Evolutionary conservation across 1,140 invertebrate genomes (phyloP).

Genomic region (Drosophila rufa): DNA sequence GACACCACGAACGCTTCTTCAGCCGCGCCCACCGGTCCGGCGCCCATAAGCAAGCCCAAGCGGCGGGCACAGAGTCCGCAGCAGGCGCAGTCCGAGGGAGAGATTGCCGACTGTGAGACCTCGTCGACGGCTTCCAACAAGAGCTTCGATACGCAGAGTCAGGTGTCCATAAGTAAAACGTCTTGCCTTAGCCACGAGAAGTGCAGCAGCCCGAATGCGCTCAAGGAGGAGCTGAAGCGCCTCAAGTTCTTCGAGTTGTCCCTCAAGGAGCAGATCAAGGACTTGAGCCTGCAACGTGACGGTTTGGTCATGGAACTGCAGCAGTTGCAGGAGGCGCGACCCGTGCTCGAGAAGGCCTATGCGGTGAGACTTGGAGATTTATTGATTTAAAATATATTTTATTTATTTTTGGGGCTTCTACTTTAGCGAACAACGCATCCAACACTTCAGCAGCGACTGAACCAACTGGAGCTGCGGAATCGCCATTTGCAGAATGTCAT

Average conservation of each 20-base stretch:
- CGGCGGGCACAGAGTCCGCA: conserved; percentile 43
- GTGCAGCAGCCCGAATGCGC: conserved; percentile 66
- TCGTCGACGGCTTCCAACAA: conserved; percentile 81
- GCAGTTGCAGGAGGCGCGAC: conserved; percentile 86
- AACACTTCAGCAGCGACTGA: conserved; percentile 79
- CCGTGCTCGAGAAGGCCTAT: conserved; percentile 84
- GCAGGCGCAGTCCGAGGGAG: conserved; percentile 55
- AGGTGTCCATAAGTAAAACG: conserved; percentile 71
- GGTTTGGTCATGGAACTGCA: conserved; percentile 86
- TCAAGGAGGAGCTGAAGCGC: conserved; percentile 85
- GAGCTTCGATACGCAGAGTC: conserved; percentile 77
- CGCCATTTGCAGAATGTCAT: conserved; percentile 88
- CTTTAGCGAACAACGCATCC: conserved; percentile 82
- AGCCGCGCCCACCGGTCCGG: conserved; percentile 41
- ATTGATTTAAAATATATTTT: not conserved
- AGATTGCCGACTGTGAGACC: conserved; percentile 78
- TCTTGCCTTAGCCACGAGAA: conserved; percentile 69
- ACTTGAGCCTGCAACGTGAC: conserved; percentile 85
- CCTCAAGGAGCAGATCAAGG: conserved; percentile 85
- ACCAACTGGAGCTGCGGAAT: conserved; percentile 87
- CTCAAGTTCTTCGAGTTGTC: conserved; percentile 85
- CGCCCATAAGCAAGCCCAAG: conserved; percentile 83
- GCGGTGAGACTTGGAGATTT: conserved; percentile 56
- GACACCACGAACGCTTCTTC: conserved; percentile 46
- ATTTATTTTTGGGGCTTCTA: not conserved